A percentile compares a stretch with the other conserved stretches of the same genome.
Conservation (phyloP, 2,888 invertebrate species). For the Choreutis nemorana region DNA sequence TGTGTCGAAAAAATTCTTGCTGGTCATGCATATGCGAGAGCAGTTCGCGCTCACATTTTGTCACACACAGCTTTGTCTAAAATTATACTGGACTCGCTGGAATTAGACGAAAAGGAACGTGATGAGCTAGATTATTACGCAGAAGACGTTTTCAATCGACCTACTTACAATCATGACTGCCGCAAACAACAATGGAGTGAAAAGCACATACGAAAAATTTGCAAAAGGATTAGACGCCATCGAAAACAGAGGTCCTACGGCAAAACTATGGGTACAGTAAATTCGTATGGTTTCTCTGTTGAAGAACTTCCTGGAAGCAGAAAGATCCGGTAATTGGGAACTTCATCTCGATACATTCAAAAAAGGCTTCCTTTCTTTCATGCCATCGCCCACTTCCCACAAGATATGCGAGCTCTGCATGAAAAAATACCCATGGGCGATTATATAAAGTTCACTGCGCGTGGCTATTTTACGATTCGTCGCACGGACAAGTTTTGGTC, state of each 20-base stretch:
- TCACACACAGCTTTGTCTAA: conserved; percentile 3
- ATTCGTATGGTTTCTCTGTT: conserved; percentile 1
- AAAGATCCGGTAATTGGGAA: conserved; percentile 1
- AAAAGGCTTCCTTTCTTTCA: neutral
- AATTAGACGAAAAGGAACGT: conserved; percentile 3
- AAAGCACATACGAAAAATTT: no score
- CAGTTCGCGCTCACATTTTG: conserved; percentile 3
- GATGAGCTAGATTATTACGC: conserved; percentile 3
- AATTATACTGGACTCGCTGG: conserved; percentile 4
- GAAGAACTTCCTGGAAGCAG: neutral
- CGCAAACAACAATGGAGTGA: no score
- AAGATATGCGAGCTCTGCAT: neutral
- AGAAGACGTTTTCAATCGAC: neutral
- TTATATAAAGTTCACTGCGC: neutral
- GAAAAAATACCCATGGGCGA: no score
- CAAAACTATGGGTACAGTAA: neutral
- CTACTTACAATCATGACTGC: neutral
- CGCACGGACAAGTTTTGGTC: conserved; percentile 5
- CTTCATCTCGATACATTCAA: conserved; percentile 1
- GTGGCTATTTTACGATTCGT: conserved; percentile 3
- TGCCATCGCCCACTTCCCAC: neutral
- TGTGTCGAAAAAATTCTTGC: conserved; percentile 4
- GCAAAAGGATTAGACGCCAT: neutral
- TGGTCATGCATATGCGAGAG: conserved; percentile 5
- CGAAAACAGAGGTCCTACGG: neutral